Evolutionary conservation across 2,113 vertebrate genomes (phyloP), one percentile per base, ranked within the genome.

Genomic region (Pollachius pollachius): DNA sequence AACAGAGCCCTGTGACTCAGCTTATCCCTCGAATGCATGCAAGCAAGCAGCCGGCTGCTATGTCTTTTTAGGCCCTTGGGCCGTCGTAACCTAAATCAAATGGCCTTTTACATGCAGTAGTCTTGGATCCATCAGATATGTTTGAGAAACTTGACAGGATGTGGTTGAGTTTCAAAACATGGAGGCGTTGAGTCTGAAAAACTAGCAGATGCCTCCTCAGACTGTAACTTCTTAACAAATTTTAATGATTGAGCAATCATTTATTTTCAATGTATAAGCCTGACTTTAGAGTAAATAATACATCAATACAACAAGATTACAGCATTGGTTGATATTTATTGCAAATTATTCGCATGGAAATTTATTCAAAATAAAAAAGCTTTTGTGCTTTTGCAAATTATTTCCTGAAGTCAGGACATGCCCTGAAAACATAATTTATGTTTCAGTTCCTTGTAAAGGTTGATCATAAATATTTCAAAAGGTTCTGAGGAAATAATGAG

Each of bases 141-240:
- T 57, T 57, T 67, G 70, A 74, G 75, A 59, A 5, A n/a, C 68
- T 73, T 81, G 74, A 71, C 85, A 89, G 89, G 88, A 89, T 89
- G 89, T 89, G 88, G 88, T 89, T 82, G 79, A 78, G 79, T 80
- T 78, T 85, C 81, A 85, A 81, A 82, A 65, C 58, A 64, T 68
- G 6, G 37, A 77, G 70, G 62, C 64, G 57, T 37, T 19, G 61
- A 69, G 61, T 63, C 71, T 83, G 76, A 83, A 82, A 64, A 71
- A 21, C 70, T 64, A 64, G 57, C 59, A 66, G 54, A 65, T 74
- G 74, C 16, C n/a, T 68, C 13, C 65, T 62, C 27, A 70, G 2
- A n/a, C 12, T 78, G 56, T 69, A 78, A 0, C 11, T 15, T 62
- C 6, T 75, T 34, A 34, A 34, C 30, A 7, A 4, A 34, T 34